These are phyloP conservation scores for Aegypius monachus DNA, from an alignment of 2,113 vertebrate genomes.

Conservation along the genomic window DNA sequence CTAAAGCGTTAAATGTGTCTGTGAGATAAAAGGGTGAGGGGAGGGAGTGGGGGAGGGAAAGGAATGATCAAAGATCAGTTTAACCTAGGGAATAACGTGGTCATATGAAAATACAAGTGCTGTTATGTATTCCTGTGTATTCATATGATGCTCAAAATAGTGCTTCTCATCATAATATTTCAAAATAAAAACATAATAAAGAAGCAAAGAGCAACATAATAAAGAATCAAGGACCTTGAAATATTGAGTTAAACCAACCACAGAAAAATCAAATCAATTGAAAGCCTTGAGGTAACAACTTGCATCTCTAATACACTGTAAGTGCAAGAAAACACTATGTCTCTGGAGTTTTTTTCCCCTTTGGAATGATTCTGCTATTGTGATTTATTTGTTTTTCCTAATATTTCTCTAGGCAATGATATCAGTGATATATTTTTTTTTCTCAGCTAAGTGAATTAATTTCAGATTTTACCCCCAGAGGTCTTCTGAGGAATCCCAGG, in stretches of 20 bases:
- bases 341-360: slow-evolving; percentile 1
- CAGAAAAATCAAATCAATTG: slow-evolving; percentile 45
- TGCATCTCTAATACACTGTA: slow-evolving; percentile 36
- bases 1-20: background rate
- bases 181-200: background rate
- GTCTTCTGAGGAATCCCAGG: background rate
- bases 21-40: background rate
- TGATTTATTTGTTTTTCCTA: slow-evolving; percentile 61
- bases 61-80: background rate
- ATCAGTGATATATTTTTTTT: background rate
- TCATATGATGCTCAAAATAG: background rate
- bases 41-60: fast-evolving
- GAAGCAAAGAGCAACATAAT: background rate
- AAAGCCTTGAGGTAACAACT: slow-evolving; percentile 47
- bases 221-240: slow-evolving; percentile 18
- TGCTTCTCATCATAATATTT: background rate
- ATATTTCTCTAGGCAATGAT: slow-evolving; percentile 15
- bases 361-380: slow-evolving; percentile 29
- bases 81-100: background rate
- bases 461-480: slow-evolving; percentile 1
- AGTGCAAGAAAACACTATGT: background rate
- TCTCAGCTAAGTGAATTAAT: slow-evolving; percentile 14
- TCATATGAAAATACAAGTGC: background rate
- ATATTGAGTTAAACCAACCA: slow-evolving; percentile 28
- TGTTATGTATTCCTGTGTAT: background rate